Evolutionary conservation across 2,797 vertebrate genomes (phyloP), one percentile per base, ranked within the genome.

Genomic region (Argyrosomus regius): DNA sequence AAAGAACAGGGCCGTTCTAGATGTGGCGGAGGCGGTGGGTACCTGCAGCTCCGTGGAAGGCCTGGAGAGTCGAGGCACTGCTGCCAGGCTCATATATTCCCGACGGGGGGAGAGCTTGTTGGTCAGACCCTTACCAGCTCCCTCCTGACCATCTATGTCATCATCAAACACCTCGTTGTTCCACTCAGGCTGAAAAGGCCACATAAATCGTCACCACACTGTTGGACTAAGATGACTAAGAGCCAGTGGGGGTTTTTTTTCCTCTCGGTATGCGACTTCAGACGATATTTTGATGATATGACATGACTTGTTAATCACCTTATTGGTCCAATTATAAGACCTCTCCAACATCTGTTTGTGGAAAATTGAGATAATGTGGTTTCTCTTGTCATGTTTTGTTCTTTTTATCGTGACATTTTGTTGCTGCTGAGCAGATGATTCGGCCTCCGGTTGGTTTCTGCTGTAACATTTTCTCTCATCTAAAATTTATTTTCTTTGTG

Each of bases 71-170:
- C 89, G 94, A 68, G 95, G 96, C 93, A 96, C 93, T 4, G 95
- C 95, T 20, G 96, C 95, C 94, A 96, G 88, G 85, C 77, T 96
- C 85, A 94, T 79, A 85, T 96, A 96, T 48, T 95, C 95, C 52
- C 53, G 91, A 24, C 91, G 94, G 59, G 91, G 88, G 56, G 91
- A 86, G 80, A 83, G 64, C 46, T 64, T 75, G 76, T 54, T 2
- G 49, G 67, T 58, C 78, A 54, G 52, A 84, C 78, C 84, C 67
- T 22, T 58, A 35, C 85, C 87, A 20, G 50, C 82, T 75, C 81
- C 83, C 78, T 78, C 89, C 85, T 84, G 78, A 88, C 83, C 89
- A 9, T 88, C 91, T 45, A 81, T 72, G 81, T 87, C 91, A 82
- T 92, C 91, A 54, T 91, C 91, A 95, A 96, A 96, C 82, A 96